Conservation (phyloP, 1,140 invertebrate species). For the Acromyrmex echinatior region DNA sequence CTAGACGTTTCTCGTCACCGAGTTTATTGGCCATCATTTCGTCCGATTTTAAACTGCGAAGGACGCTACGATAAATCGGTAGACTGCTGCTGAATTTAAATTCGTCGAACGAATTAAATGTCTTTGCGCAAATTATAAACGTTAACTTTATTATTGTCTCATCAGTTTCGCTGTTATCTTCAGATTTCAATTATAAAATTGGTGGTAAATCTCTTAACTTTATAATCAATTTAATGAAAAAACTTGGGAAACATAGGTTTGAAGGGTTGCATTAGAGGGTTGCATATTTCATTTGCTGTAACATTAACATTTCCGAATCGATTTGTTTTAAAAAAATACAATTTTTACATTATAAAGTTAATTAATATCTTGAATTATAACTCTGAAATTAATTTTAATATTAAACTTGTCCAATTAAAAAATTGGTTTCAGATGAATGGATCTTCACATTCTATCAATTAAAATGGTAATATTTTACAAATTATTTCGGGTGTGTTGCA, state of each 20-base stretch:
- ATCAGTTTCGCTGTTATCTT: slow-evolving; percentile 25
- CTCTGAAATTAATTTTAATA: neutral
- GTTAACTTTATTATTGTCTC: slow-evolving; percentile 37
- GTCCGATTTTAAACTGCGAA: slow-evolving; percentile 47
- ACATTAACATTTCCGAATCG: neutral
- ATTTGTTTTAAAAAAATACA: neutral
- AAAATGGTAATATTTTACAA: neutral
- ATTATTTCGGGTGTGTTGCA: neutral
- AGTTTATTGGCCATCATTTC: slow-evolving; percentile 56
- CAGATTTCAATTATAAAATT: neutral
- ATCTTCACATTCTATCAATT: neutral
- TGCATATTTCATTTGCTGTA: neutral
- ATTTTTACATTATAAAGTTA: neutral
- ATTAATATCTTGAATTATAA: neutral
- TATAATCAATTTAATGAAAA: slow-evolving; percentile 34
- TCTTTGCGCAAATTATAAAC: slow-evolving; percentile 28
- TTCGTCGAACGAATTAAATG: slow-evolving; percentile 40
- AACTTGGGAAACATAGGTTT: neutral
- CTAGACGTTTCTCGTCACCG: slow-evolving; percentile 17
- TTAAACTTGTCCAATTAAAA: neutral
- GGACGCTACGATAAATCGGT: slow-evolving; percentile 14
- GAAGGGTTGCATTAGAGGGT: neutral
- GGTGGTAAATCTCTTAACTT: slow-evolving; percentile 21
- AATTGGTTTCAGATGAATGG: neutral
- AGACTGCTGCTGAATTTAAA: slow-evolving; percentile 46